Conservation (phyloP, 2,113 vertebrate genomes). For the Nothoprocta pentlandii region DNA sequence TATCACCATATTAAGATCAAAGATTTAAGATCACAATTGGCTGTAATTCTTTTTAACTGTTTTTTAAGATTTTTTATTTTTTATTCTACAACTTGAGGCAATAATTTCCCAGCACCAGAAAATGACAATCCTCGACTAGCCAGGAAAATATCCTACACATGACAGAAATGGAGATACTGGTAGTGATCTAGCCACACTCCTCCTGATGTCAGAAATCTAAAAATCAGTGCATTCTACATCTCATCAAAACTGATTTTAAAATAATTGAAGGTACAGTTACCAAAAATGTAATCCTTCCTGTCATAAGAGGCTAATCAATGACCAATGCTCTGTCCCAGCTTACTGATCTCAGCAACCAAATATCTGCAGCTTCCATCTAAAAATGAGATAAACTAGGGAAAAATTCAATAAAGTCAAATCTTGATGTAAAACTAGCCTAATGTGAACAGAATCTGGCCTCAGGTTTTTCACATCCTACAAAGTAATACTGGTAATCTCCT, state of each 20-base stretch:
- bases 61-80: neutral
- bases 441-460: neutral
- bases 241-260: accelerated
- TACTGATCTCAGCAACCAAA: neutral
- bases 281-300: neutral
- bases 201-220: accelerated
- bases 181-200: neutral
- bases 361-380: neutral
- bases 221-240: neutral
- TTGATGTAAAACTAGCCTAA: neutral
- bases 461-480: neutral
- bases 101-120: neutral
- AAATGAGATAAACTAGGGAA: neutral
- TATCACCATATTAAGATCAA: neutral
- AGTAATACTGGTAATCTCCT: neutral
- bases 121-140: neutral
- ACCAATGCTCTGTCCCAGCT: neutral
- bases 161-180: neutral
- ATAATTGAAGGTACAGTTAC: accelerated
- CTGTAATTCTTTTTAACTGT: neutral
- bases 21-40: neutral
- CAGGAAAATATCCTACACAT: accelerated
- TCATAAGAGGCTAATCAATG: neutral
- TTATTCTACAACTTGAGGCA: neutral
- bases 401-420: neutral